Evolutionary conservation across 2,797 vertebrate species (phyloP).

Genomic region (Pseudopleuronectes americanus): DNA sequence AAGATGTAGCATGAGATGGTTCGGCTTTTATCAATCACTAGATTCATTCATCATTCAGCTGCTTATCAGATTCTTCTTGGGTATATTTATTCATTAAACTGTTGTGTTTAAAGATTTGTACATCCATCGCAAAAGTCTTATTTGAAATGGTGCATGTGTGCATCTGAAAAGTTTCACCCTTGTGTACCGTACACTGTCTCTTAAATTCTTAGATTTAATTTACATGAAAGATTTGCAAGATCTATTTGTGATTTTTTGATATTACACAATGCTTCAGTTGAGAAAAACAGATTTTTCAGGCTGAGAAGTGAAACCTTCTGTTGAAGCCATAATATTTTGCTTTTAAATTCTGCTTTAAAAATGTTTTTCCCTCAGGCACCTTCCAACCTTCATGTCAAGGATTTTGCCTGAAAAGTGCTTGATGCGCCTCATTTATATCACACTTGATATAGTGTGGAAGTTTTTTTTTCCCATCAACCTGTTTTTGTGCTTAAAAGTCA

Average conservation of each 20-base stretch:
- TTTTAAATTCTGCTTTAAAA: conserved; percentile 34
- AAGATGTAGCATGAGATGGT: conserved; percentile 33
- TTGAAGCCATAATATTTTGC: conserved; percentile 36
- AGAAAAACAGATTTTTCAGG: conserved; percentile 23
- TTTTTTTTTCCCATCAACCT: conserved; percentile 1
- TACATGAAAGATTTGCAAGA: not conserved
- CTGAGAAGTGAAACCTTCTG: conserved; percentile 7
- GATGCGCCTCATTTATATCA: conserved; percentile 28
- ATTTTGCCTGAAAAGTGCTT: conserved; percentile 33
- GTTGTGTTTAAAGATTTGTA: conserved; percentile 5
- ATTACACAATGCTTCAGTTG: conserved; percentile 24
- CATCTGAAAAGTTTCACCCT: not conserved
- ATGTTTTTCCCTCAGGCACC: conserved; percentile 17
- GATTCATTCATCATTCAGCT: conserved; percentile 14
- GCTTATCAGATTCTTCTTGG: conserved; percentile 7
- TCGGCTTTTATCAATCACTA: conserved; percentile 29
- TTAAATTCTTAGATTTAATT: not conserved
- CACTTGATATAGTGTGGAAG: not conserved
- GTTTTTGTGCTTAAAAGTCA: conserved; percentile 27
- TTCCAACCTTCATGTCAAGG: conserved; percentile 23
- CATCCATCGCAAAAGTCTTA: not conserved
- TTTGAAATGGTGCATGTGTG: not conserved
- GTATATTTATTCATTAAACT: conserved; percentile 18
- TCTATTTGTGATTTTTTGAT: conserved; percentile 3
- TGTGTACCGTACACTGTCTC: conserved; percentile 24